Conservation (phyloP, 2,888 invertebrate genomes). For the Cerastis leucographa region DNA sequence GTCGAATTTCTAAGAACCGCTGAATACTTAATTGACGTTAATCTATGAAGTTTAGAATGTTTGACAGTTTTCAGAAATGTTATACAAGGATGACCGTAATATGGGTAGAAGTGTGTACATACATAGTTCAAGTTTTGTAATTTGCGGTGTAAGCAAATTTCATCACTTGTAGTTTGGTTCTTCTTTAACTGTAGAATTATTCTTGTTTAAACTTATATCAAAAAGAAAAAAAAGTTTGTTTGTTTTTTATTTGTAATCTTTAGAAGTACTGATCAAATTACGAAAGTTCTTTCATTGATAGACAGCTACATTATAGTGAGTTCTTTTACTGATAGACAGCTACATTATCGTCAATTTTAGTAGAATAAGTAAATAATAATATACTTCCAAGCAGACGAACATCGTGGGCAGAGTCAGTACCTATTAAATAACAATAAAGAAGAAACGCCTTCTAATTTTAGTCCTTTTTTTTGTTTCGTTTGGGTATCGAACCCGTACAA, state of each 20-base stretch:
- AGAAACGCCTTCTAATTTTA: neutral
- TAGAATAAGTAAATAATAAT: too few relatives aligned
- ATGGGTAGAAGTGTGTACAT: neutral
- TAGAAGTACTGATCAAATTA: neutral
- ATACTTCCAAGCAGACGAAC: neutral
- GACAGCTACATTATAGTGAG: neutral
- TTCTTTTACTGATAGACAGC: neutral
- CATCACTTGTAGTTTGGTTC: neutral
- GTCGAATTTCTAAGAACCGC: neutral
- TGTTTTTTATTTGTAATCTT: neutral
- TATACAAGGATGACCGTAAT: neutral
- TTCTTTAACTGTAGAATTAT: neutral
- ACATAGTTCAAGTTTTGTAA: neutral
- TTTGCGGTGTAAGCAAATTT: constrained; percentile 3
- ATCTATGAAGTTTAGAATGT: constrained; percentile 23
- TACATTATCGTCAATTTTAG: neutral
- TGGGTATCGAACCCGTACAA: too few relatives aligned
- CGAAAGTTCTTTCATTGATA: neutral
- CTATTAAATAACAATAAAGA: neutral
- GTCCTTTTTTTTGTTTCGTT: too few relatives aligned
- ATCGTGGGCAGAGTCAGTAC: neutral
- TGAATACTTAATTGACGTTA: neutral
- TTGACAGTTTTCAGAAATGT: constrained; percentile 11
- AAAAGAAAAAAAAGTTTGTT: too few relatives aligned
- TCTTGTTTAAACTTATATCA: neutral